These are phyloP conservation scores for Stenurella melanura DNA, from an alignment of 2,888 invertebrate species.

Conservation along the genomic window DNA sequence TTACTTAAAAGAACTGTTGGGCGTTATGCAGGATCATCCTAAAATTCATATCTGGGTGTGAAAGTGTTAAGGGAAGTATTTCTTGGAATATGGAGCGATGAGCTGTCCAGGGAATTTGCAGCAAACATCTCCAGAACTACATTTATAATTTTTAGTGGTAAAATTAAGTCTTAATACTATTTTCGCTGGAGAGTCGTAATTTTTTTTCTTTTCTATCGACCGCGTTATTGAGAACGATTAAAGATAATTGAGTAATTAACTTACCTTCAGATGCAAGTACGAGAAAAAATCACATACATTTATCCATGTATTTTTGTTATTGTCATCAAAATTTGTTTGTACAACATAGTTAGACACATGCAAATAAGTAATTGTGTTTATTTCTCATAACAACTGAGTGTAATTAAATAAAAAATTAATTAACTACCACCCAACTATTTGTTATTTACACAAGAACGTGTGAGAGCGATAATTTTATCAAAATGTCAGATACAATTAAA, in stretches of 20 bases:
- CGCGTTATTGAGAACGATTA: not conserved
- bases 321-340: not conserved
- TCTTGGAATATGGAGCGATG: too few relatives aligned
- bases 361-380: conserved; percentile 14
- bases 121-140: too few relatives aligned
- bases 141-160: too few relatives aligned
- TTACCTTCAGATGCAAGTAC: conserved; percentile 22
- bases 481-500: conserved; percentile 1
- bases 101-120: too few relatives aligned
- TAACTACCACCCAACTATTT: not conserved
- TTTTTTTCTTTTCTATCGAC: not conserved
- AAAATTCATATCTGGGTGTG: too few relatives aligned
- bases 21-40: too few relatives aligned
- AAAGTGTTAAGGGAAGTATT: too few relatives aligned
- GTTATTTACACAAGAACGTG: conserved; percentile 5
- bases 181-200: not conserved
- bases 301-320: conserved; percentile 3
- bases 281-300: conserved; percentile 11
- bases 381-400: not conserved
- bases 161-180: too few relatives aligned
- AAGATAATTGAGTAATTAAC: not conserved
- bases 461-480: not conserved
- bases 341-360: not conserved
- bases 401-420: conserved; percentile 13
- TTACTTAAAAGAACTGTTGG: too few relatives aligned